Evolutionary conservation across 1,140 invertebrate species (phyloP).

Genomic region (Heliconius nattereri): DNA sequence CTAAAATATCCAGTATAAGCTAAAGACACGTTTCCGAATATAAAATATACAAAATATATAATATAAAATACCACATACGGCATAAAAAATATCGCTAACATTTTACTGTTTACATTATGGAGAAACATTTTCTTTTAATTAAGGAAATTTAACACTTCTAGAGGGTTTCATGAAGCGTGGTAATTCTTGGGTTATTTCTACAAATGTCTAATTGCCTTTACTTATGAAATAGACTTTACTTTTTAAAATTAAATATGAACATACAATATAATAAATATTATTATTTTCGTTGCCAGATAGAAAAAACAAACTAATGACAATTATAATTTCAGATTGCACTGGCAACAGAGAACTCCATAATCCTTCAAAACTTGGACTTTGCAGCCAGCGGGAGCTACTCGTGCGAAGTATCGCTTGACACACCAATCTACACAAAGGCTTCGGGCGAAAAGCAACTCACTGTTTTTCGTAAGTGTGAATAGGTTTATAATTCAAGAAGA

Average conservation of each 20-base stretch:
- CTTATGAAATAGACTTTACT: background rate
- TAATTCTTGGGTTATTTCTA: background rate
- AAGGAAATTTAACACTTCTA: background rate
- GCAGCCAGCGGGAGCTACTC: constrained; percentile 87
- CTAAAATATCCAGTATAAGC: background rate
- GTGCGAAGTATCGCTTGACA: constrained; percentile 88
- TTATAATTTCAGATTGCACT: constrained; percentile 83
- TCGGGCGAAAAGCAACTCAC: constrained; percentile 86
- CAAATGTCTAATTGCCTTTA: background rate
- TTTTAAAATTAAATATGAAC: background rate
- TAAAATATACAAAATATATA: too few species aligned
- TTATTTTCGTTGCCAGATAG: background rate
- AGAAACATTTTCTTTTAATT: constrained; percentile 3
- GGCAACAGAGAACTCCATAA: constrained; percentile 88
- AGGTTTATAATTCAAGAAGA: background rate
- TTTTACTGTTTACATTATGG: background rate
- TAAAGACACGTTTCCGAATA: background rate
- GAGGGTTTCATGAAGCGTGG: background rate
- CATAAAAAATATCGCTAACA: background rate
- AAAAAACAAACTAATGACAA: constrained; percentile 5
- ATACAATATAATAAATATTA: background rate
- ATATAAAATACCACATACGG: background rate
- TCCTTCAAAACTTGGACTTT: constrained; percentile 87
- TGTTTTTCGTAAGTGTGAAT: constrained; percentile 86
- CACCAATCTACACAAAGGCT: constrained; percentile 89